phyloP scores from a whole-genome alignment of 2,113 vertebrate species.

The Dunckerocampus dactyliophorus region DNA sequence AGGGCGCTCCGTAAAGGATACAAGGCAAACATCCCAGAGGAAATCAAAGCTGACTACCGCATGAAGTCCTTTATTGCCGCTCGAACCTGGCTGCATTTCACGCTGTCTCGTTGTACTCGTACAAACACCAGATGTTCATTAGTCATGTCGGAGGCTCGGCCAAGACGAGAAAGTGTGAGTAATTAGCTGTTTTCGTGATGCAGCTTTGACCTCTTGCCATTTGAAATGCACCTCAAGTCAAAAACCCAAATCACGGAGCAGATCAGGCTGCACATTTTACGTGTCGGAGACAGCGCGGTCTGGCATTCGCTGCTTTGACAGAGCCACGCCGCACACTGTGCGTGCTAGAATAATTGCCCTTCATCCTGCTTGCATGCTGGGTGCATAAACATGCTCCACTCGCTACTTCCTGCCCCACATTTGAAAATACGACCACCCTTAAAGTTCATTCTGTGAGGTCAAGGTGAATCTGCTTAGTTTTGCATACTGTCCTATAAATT shows the following conservation, averaged over 20 bases:
- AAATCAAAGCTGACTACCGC: slow-evolving; percentile 18
- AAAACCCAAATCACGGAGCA: not conserved
- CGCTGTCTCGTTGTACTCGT: not conserved
- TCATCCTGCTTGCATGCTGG: not conserved
- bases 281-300: too few relatives aligned
- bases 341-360: not conserved
- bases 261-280: slow-evolving; percentile 11
- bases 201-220: slow-evolving; percentile 2
- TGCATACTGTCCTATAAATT: too few relatives aligned
- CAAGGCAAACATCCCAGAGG: slow-evolving; percentile 20
- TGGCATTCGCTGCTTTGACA: not conserved
- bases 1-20: slow-evolving; percentile 16
- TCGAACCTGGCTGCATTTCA: not conserved
- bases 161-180: slow-evolving; percentile 1
- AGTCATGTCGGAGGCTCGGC: not conserved
- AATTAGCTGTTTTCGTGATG: slow-evolving; percentile 1
- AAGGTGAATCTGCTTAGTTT: not conserved
- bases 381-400: not conserved
- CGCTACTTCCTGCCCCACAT: not conserved
- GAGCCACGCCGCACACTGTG: not conserved
- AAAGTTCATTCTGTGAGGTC: not conserved
- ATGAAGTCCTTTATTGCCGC: not conserved
- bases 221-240: not conserved
- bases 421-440: not conserved
- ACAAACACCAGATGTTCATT: slow-evolving; percentile 3